A percentile compares a stretch with the other conserved stretches of the same genome.
Conservation (phyloP, 2,113 vertebrate species). For the Camarhynchus parvulus region DNA sequence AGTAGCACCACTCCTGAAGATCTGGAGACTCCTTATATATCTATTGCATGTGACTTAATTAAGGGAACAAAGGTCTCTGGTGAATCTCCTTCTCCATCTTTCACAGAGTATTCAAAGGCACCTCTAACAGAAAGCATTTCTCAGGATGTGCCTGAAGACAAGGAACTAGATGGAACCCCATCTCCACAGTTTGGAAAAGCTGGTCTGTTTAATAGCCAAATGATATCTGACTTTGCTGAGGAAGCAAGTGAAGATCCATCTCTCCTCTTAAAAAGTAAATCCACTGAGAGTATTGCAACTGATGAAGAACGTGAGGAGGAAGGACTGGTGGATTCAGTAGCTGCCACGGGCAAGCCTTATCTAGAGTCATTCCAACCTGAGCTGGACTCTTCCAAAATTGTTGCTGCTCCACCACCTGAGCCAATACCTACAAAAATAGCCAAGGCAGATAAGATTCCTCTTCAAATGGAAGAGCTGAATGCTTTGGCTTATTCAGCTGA, state of each 20-base stretch:
- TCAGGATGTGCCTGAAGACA: slow-evolving; percentile 51
- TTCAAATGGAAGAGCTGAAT: slow-evolving; percentile 77
- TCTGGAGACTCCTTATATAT: slow-evolving; percentile 80
- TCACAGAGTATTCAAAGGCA: slow-evolving; percentile 67
- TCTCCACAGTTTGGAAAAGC: slow-evolving; percentile 72
- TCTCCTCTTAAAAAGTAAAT: slow-evolving; percentile 26
- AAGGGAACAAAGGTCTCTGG: slow-evolving; percentile 83
- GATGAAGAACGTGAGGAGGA: slow-evolving; percentile 48
- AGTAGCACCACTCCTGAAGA: slow-evolving; percentile 63
- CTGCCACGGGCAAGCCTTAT: slow-evolving; percentile 66
- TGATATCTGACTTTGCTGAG: slow-evolving; percentile 70
- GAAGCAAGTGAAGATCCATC: slow-evolving; percentile 59
- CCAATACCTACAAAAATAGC: slow-evolving; percentile 25
- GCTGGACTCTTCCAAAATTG: slow-evolving; percentile 30
- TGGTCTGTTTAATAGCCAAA: slow-evolving; percentile 72
- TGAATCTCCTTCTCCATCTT: slow-evolving; percentile 62
- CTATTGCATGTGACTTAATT: slow-evolving; percentile 91
- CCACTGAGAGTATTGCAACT: not conserved
- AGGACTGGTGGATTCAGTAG: slow-evolving; percentile 4
- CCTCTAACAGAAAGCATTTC: slow-evolving; percentile 24
- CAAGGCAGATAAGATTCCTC: slow-evolving; percentile 68
- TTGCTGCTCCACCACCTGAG: not conserved
- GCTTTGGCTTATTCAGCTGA: slow-evolving; percentile 50
- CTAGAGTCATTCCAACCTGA: slow-evolving; percentile 73
- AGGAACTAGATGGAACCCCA: slow-evolving; percentile 63